phyloP scores from a whole-genome alignment of 2,888 invertebrate species.

The Galeruca laticollis region DNA sequence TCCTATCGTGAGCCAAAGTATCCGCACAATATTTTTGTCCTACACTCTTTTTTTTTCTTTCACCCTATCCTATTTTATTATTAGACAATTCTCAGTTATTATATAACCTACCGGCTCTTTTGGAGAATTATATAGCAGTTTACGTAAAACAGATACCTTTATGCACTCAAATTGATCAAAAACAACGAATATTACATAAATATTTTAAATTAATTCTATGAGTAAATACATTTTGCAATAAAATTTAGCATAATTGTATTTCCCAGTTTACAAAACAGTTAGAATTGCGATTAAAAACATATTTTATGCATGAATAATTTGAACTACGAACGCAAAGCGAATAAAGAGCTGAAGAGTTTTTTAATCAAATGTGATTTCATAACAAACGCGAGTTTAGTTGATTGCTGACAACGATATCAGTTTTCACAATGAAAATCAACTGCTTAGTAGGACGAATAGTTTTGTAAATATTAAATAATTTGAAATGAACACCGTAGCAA shows the following conservation, averaged over 20 bases:
- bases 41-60: too few relatives aligned
- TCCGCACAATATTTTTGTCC: too few relatives aligned
- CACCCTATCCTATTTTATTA: too few relatives aligned
- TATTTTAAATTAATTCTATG: neutral
- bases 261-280: conserved; percentile 1
- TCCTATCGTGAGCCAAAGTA: too few relatives aligned
- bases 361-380: neutral
- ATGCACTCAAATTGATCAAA: neutral
- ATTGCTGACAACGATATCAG: neutral
- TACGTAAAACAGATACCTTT: too few relatives aligned
- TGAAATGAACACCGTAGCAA: too few relatives aligned
- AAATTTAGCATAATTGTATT: neutral
- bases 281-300: neutral
- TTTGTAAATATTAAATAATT: too few relatives aligned
- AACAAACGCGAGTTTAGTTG: neutral
- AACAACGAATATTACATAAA: neutral
- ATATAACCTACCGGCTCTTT: too few relatives aligned
- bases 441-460: too few relatives aligned
- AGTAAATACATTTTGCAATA: neutral
- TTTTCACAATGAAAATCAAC: neutral
- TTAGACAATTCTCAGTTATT: too few relatives aligned
- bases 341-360: neutral
- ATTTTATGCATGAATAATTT: neutral
- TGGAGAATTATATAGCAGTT: too few relatives aligned
- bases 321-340: neutral